phyloP scores from a whole-genome alignment of 2,888 invertebrate species.

The Drosophila tanythrix region DNA sequence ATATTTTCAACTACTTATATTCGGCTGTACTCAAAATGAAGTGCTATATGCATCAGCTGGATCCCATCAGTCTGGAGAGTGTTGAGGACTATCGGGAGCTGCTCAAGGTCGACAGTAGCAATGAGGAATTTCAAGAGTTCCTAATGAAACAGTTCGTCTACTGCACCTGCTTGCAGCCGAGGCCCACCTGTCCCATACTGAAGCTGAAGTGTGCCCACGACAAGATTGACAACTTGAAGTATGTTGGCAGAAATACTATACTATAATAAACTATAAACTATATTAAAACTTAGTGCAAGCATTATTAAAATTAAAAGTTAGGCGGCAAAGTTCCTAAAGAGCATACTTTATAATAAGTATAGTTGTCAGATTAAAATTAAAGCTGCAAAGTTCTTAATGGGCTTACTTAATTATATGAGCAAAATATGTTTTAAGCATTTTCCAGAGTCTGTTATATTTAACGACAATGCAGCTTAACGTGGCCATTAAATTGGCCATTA shows the following conservation, averaged over 20 bases:
- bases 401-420: not conserved
- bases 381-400: not conserved
- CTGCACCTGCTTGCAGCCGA: slow-evolving; percentile 70
- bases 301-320: not conserved
- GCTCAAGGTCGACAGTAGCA: slow-evolving; percentile 41
- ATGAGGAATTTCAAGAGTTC: slow-evolving; percentile 77
- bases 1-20: slow-evolving; percentile 78
- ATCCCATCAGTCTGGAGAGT: slow-evolving; percentile 70
- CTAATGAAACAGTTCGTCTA: slow-evolving; percentile 66
- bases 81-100: slow-evolving; percentile 74
- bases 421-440: not conserved
- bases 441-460: not conserved
- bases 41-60: slow-evolving; percentile 73
- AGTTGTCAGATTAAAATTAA: not conserved
- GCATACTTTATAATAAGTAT: not conserved
- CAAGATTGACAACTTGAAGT: slow-evolving; percentile 45
- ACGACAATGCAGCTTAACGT: slow-evolving; percentile 8
- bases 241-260: slow-evolving; percentile 37
- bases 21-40: slow-evolving; percentile 69
- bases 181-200: slow-evolving; percentile 56
- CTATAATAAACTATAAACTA: not conserved
- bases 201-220: slow-evolving; percentile 56
- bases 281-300: not conserved
- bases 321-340: not conserved
- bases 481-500: slow-evolving; percentile 46